Evolutionary conservation across 1,140 invertebrate species (phyloP).

Genomic region (Octopus sinensis): DNA sequence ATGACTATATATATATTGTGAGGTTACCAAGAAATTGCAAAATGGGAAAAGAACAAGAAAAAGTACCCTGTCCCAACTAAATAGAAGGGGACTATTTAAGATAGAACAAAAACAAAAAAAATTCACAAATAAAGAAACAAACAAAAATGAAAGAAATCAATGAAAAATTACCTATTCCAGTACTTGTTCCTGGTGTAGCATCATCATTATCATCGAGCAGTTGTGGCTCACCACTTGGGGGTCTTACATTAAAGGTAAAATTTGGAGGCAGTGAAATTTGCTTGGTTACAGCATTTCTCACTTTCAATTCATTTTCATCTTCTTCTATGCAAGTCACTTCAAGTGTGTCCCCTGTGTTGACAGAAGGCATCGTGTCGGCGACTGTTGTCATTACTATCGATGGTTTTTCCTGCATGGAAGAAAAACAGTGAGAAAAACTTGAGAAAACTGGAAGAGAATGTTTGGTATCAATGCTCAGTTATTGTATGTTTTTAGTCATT

Average conservation of each 20-base stretch:
- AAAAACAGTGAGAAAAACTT: background rate
- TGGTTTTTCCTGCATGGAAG: background rate
- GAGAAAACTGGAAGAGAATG: too few species aligned
- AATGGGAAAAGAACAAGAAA: too few species aligned
- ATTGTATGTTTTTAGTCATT: too few species aligned
- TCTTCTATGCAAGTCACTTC: background rate
- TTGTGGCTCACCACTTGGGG: conserved; percentile 44
- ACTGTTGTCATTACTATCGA: background rate
- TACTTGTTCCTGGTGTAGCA: background rate
- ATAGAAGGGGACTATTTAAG: too few species aligned
- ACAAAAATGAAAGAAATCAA: too few species aligned
- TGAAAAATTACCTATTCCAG: background rate
- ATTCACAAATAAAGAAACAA: too few species aligned
- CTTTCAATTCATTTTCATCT: background rate
- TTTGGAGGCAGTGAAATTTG: conserved; percentile 40
- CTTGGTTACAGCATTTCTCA: conserved; percentile 23
- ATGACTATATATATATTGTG: too few species aligned
- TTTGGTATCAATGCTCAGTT: too few species aligned
- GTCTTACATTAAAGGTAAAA: conserved; percentile 47
- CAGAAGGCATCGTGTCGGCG: background rate
- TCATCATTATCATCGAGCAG: background rate
- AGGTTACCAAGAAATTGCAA: too few species aligned
- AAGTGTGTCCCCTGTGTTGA: background rate
- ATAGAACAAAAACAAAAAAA: too few species aligned
- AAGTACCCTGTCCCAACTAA: too few species aligned